Base-by-base conservation (phyloP, 2,888 invertebrate species). In the Ophioninae sp. region DNA sequence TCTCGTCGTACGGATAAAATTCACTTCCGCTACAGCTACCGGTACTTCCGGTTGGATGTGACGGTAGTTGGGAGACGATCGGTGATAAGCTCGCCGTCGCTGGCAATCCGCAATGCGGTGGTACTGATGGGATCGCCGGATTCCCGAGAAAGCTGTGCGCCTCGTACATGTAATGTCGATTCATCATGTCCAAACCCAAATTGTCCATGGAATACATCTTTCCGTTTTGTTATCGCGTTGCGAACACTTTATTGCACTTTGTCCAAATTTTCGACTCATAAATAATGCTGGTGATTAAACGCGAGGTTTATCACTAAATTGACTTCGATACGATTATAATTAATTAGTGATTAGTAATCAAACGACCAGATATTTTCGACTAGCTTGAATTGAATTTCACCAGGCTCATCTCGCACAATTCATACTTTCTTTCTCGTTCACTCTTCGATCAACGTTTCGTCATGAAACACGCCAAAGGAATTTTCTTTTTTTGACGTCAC, bases 191-290 rank as follows among this genome's bases (percentile, higher is more conserved):
- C 91, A 96, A 92, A 89, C 96, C 96, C 85, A 96, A 93, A 91
- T 95, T 95, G 87, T 96, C 96, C 94, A 96, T 95, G 86, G 95
- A 95, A 92, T 95, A 95, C 95, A 95, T 95, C 56, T 89, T 91
- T 65, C 58, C 30, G 23, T 8, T 58, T 75, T 58, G 6, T 44
- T 71, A 64, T 8, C 39, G 6, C 61, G 23, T 22, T n/a, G 22
- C 51, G 8, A 56, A 44, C 6, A n/a, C 68, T 44, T 9, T 73
- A 69, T 77, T 80, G 65, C 80, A 76, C 83, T 77, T 63, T 67
- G n/a, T 39, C 63, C 39, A 39, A 39, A 59, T 44, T 63, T 20
- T 13, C 37, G 39, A 77, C 68, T 37, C 76, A 65, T 13, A 0
- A 30, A 74, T 77, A 72, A 67, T 64, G 20, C 30, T 23, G 23